Percentiles rank a stretch among this genome's conserved stretches.
These are phyloP conservation scores for Caenorhabditis tropicalis DNA, from an alignment of 1,140 invertebrate genomes.

Conservation along the genomic window DNA sequence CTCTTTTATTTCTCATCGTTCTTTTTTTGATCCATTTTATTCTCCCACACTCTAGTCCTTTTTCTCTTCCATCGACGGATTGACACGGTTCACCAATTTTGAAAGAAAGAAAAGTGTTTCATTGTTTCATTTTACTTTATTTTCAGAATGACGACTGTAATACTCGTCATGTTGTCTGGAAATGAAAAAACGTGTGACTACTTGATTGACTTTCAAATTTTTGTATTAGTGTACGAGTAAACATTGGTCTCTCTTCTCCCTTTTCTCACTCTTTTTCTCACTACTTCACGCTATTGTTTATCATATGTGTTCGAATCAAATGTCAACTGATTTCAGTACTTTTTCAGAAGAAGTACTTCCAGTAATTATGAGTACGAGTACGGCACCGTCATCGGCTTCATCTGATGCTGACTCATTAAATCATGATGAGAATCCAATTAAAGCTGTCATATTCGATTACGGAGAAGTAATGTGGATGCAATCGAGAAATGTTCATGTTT, in stretches of 20 bases:
- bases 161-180: not conserved
- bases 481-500: slow-evolving; percentile 45
- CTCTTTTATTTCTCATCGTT: not conserved
- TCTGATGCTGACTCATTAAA: slow-evolving; percentile 12
- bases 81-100: not conserved
- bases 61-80: not conserved
- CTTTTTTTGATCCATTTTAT: not conserved
- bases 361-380: not conserved
- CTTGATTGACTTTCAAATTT: slow-evolving; percentile 36
- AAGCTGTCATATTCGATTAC: slow-evolving; percentile 40
- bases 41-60: not conserved
- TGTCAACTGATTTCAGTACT: not conserved
- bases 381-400: not conserved
- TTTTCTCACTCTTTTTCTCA: not conserved
- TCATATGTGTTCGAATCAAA: slow-evolving; percentile 8
- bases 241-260: not conserved
- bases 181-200: slow-evolving; percentile 22
- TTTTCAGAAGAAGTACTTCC: slow-evolving; percentile 3
- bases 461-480: slow-evolving; percentile 48
- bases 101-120: not conserved
- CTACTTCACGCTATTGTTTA: not conserved
- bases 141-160: not conserved
- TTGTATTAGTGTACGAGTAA: slow-evolving; percentile 14
- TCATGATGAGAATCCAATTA: slow-evolving; percentile 28
- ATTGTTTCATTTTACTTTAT: not conserved